Evolutionary conservation across 2,888 invertebrate species (phyloP).

Genomic region (Conus canariensis): DNA sequence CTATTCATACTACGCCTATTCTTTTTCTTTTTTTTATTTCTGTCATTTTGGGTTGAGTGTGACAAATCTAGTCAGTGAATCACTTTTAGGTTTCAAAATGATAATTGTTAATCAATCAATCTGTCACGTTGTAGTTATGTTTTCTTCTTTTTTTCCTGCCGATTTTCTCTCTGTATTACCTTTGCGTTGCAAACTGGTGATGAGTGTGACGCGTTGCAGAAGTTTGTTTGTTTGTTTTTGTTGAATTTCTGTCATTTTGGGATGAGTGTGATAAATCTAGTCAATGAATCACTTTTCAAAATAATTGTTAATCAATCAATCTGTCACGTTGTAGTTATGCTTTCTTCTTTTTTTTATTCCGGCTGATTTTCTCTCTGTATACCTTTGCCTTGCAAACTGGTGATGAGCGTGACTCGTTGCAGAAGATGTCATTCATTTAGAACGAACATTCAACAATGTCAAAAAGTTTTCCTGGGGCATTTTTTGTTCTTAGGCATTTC

Average conservation of each 20-base stretch:
- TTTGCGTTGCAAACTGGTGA: too few relatives aligned
- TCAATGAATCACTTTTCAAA: neutral
- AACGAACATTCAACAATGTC: too few relatives aligned
- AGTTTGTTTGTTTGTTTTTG: neutral
- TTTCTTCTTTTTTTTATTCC: neutral
- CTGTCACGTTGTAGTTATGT: too few relatives aligned
- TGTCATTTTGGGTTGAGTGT: neutral
- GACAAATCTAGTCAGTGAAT: neutral
- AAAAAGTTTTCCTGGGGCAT: too few relatives aligned
- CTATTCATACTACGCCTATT: neutral
- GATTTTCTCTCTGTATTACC: neutral
- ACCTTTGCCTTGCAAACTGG: neutral
- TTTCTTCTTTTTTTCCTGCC: neutral
- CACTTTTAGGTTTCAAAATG: neutral
- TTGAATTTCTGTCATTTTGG: neutral
- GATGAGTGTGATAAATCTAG: conserved; percentile 15
- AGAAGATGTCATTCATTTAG: too few relatives aligned
- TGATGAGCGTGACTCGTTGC: too few relatives aligned
- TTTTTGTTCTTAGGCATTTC: too few relatives aligned
- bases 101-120: neutral
- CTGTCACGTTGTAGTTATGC: too few relatives aligned
- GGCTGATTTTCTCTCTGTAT: neutral
- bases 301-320: neutral
- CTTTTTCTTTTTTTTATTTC: neutral
- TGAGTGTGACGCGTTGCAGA: too few relatives aligned